These are phyloP conservation scores for Lutjanus campechanus DNA, from an alignment of 2,797 vertebrate genomes.

Conservation along the genomic window DNA sequence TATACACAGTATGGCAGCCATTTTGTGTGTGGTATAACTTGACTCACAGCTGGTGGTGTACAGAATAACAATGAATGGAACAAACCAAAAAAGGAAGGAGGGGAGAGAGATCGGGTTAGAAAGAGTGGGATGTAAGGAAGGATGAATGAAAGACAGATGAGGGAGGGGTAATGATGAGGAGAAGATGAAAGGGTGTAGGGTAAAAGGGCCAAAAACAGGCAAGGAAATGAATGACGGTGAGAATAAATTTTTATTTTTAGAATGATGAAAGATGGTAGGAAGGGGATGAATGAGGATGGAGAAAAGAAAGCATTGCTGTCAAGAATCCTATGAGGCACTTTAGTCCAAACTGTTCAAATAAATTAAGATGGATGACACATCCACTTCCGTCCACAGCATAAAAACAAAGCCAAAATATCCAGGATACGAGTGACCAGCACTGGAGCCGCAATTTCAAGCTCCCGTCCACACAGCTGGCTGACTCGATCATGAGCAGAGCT, in stretches of 20 bases:
- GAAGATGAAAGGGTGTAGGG: not conserved
- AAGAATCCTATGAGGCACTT: not conserved
- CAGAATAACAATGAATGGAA: conserved; percentile 45
- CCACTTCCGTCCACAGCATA: too few species aligned
- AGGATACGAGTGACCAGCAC: too few species aligned
- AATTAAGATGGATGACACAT: too few species aligned
- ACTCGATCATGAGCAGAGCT: too few species aligned
- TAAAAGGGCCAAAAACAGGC: not conserved
- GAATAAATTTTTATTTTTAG: not conserved
- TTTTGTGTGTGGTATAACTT: conserved; percentile 25
- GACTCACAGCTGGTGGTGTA: conserved; percentile 10
- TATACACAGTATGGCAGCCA: conserved; percentile 4
- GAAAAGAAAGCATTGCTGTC: rapidly evolving
- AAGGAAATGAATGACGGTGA: not conserved
- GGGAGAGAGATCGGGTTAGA: not conserved
- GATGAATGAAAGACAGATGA: not conserved
- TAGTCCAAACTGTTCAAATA: not conserved
- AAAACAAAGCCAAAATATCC: too few species aligned
- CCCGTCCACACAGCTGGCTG: too few species aligned
- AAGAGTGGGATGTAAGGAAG: not conserved
- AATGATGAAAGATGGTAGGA: not conserved
- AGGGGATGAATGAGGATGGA: not conserved
- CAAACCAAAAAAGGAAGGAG: not conserved
- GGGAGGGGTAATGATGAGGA: not conserved
- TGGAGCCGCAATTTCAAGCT: too few species aligned